phyloP scores from a whole-genome alignment of 2,888 invertebrate species.

The Drosophila gaucha region DNA sequence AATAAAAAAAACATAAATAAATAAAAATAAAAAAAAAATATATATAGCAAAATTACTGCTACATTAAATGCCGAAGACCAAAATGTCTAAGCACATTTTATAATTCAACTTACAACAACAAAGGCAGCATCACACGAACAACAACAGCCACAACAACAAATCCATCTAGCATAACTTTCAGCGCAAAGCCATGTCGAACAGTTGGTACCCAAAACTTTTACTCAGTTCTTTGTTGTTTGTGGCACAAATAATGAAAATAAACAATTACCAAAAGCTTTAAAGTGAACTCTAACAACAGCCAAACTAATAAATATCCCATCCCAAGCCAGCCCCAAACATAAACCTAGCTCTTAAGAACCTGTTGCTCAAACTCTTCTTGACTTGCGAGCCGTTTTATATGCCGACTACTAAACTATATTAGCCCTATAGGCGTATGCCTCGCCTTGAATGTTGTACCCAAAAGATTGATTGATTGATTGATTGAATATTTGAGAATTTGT shows the following conservation, averaged over 20 bases:
- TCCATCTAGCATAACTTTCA: conserved; percentile 53
- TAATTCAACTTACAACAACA: conserved; percentile 64
- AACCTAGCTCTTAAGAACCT: conserved; percentile 26
- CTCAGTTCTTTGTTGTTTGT: conserved; percentile 59
- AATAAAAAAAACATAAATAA: conserved; percentile 23
- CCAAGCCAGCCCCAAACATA: conserved; percentile 19
- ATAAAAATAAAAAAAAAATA: conserved; percentile 18
- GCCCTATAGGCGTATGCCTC: conserved; percentile 18
- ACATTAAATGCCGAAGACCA: conserved; percentile 13
- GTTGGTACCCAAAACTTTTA: conserved; percentile 61
- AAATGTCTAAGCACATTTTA: conserved; percentile 54
- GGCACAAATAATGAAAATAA: conserved; percentile 16
- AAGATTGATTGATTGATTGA: conserved; percentile 44
- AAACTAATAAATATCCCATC: conserved; percentile 23
- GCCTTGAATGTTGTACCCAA: conserved; percentile 63
- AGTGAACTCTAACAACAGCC: conserved; percentile 9
- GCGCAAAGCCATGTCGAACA: conserved; percentile 53
- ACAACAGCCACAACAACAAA: conserved; percentile 33
- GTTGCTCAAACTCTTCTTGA: conserved; percentile 43
- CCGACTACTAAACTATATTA: conserved; percentile 35
- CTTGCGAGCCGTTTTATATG: conserved; percentile 34
- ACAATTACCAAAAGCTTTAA: conserved; percentile 15
- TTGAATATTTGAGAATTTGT: conserved; percentile 51
- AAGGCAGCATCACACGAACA: conserved; percentile 40
- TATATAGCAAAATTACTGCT: conserved; percentile 12